These are phyloP conservation scores for Pyrgus malvae DNA, from an alignment of 2,888 invertebrate genomes.

Conservation along the genomic window DNA sequence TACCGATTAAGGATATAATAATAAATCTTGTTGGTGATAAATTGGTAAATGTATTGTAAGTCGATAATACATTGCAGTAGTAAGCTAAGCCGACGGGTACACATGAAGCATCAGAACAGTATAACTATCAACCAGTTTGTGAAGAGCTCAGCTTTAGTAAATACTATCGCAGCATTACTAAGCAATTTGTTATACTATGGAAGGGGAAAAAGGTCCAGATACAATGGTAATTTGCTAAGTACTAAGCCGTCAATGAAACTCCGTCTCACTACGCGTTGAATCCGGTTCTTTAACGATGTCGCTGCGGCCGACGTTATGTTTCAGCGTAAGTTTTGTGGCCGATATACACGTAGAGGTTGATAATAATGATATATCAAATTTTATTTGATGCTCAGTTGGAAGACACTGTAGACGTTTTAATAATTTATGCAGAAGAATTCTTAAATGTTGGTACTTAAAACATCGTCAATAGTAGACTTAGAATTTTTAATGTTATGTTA, in stretches of 20 bases:
- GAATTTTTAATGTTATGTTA: no score
- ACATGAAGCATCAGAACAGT: constrained; percentile 15
- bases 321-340: constrained; percentile 53
- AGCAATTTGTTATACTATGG: background rate
- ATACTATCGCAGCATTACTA: background rate
- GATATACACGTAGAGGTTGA: constrained; percentile 39
- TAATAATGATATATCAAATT: no score
- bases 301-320: constrained; percentile 65
- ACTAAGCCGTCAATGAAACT: constrained; percentile 57
- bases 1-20: constrained; percentile 2
- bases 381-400: no score
- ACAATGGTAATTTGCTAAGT: constrained; percentile 25
- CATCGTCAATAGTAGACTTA: no score
- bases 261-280: constrained; percentile 43
- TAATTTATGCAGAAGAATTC: no score
- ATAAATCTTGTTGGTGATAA: constrained; percentile 4
- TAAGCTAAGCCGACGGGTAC: constrained; percentile 2
- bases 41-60: background rate
- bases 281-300: constrained; percentile 65
- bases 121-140: constrained; percentile 19
- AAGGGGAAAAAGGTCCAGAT: constrained; percentile 3
- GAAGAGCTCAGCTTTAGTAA: constrained; percentile 13
- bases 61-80: constrained; percentile 1
- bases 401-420: no score
- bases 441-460: no score